phyloP scores from a whole-genome alignment of 2,888 invertebrate genomes.

The Catocala sponsa region DNA sequence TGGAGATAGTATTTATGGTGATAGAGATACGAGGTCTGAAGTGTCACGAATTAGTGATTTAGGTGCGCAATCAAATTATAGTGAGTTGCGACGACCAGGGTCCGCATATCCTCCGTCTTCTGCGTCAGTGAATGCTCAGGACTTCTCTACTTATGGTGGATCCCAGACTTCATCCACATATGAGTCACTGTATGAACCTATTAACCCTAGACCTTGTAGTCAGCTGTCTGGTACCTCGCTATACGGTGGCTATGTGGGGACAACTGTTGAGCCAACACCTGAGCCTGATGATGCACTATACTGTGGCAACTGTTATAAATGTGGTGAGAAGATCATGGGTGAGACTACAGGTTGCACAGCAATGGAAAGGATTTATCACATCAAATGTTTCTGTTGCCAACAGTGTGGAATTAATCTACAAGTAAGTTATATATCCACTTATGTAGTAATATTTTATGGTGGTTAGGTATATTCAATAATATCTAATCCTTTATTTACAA shows the following conservation, averaged over 20 bases:
- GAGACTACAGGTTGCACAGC: conserved; percentile 99
- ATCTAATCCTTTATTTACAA: too few relatives aligned
- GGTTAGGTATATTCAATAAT: too few relatives aligned
- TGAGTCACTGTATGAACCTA: conserved; percentile 90
- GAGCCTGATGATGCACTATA: conserved; percentile 91
- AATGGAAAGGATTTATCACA: conserved; percentile 99
- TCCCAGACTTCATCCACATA: conserved; percentile 90
- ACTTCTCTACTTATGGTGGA: conserved; percentile 87
- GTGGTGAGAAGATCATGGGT: conserved; percentile 97
- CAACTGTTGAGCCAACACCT: conserved; percentile 95
- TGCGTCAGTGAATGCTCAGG: conserved; percentile 83
- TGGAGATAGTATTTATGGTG: conserved; percentile 85
- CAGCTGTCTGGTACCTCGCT: conserved; percentile 89
- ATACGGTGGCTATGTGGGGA: conserved; percentile 89
- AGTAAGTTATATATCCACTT: too few relatives aligned
- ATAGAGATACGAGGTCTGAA: conserved; percentile 77
- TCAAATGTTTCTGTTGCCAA: conserved; percentile 97
- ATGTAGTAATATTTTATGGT: too few relatives aligned
- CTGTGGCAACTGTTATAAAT: conserved; percentile 97
- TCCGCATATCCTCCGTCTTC: conserved; percentile 87
- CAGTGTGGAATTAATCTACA: conserved; percentile 95
- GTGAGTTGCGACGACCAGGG: conserved; percentile 88
- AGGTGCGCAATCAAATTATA: conserved; percentile 89
- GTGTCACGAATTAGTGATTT: conserved; percentile 83
- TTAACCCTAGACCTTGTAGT: conserved; percentile 89